Evolutionary conservation across 2,888 invertebrate species (phyloP).

Genomic region (Hypolimnas misippus): DNA sequence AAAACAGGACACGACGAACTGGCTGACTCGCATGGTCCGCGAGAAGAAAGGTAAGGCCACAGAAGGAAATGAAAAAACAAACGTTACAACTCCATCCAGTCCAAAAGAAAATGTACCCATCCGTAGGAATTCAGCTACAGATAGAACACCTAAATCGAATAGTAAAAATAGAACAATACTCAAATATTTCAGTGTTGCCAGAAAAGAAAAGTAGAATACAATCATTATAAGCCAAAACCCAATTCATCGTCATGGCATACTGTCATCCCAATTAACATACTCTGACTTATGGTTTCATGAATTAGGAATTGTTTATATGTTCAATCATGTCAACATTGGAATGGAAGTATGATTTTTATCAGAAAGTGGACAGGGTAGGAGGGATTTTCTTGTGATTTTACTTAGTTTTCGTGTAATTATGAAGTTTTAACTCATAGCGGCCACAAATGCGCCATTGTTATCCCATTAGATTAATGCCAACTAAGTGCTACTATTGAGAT

Average conservation of each 20-base stretch:
- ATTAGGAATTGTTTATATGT: too few relatives aligned
- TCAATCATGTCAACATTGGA: too few relatives aligned
- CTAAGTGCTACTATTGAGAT: too few relatives aligned
- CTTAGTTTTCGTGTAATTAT: too few relatives aligned
- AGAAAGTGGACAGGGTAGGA: too few relatives aligned
- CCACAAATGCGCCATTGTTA: too few relatives aligned
- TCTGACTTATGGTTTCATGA: too few relatives aligned
- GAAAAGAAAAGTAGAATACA: conserved; percentile 50
- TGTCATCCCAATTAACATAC: background rate
- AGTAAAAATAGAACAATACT: conserved; percentile 61
- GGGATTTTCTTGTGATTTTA: too few relatives aligned
- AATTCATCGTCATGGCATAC: background rate
- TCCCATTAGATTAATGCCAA: too few relatives aligned
- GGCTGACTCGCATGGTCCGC: conserved; percentile 83
- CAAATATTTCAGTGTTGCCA: conserved; percentile 65
- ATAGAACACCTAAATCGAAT: conserved; percentile 55
- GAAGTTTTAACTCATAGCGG: too few relatives aligned
- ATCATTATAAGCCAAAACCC: background rate
- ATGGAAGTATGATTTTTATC: too few relatives aligned
- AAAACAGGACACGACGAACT: conserved; percentile 86
- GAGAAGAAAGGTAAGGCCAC: conserved; percentile 47
- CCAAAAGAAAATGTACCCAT: conserved; percentile 59
- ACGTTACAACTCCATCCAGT: conserved; percentile 49
- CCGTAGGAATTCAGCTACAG: conserved; percentile 58
- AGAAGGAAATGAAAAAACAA: conserved; percentile 35